These are phyloP conservation scores for Sinocyclocheilus maitianheensis DNA, from an alignment of 2,113 vertebrate species.

Conservation along the genomic window DNA sequence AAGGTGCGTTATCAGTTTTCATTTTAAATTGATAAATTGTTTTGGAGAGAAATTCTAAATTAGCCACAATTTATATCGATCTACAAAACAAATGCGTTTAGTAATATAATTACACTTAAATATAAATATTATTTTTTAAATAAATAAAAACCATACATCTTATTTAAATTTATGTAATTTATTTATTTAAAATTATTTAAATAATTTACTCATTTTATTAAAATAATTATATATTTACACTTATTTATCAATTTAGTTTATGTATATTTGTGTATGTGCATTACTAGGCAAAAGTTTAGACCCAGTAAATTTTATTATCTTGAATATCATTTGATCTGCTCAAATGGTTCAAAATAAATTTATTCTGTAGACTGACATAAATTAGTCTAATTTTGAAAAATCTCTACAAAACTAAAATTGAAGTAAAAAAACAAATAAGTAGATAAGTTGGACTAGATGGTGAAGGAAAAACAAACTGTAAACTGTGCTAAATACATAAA, in stretches of 20 bases:
- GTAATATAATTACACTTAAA: background rate
- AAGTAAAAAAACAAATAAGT: background rate
- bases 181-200: background rate
- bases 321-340: background rate
- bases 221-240: background rate
- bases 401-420: background rate
- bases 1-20: slow-evolving; percentile 66
- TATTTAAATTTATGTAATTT: too few relatives aligned
- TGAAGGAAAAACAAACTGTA: background rate
- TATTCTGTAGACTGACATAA: background rate
- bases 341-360: background rate
- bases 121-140: background rate
- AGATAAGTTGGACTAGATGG: background rate
- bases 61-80: background rate
- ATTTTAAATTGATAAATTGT: background rate
- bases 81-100: background rate
- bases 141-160: background rate
- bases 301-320: too few relatives aligned
- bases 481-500: background rate
- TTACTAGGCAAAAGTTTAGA: background rate
- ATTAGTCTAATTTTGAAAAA: background rate
- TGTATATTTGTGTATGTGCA: background rate
- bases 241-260: background rate
- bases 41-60: background rate
- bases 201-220: background rate